Conservation (phyloP, 2,797 vertebrate genomes). For the Halcyon leucocephala region DNA sequence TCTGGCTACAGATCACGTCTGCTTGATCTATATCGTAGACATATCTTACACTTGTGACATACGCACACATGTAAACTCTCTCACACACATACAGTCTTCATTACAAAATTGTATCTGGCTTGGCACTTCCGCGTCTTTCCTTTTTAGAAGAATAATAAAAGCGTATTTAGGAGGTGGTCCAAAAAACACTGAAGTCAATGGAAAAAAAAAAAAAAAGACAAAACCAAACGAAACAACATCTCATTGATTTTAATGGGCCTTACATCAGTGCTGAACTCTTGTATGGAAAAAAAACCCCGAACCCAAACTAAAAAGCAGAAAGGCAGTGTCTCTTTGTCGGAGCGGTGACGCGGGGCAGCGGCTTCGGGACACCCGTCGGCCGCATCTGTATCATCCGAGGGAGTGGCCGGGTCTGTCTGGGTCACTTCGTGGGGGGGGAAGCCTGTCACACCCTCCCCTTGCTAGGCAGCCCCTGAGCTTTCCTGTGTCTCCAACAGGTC, state of each 20-base stretch:
- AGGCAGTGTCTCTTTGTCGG: neutral
- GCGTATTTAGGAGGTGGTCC: neutral
- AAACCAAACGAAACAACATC: neutral
- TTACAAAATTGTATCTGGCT: neutral
- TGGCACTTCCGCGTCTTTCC: neutral
- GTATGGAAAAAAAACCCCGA: neutral
- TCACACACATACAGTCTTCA: neutral
- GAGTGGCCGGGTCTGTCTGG: accelerated
- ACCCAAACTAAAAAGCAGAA: neutral
- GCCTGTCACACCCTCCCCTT: neutral
- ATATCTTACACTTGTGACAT: neutral
- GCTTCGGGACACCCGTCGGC: neutral
- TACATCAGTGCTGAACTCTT: neutral
- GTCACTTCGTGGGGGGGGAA: no score
- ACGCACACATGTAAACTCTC: neutral
- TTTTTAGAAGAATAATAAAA: constrained; percentile 14
- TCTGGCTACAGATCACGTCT: neutral
- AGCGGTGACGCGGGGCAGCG: accelerated
- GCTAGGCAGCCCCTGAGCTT: neutral
- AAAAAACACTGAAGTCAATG: constrained; percentile 2
- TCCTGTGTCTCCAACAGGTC: constrained; percentile 82
- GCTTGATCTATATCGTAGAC: neutral
- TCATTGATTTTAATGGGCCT: neutral
- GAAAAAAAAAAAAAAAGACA: neutral
- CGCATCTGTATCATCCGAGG: accelerated